Evolutionary conservation across 2,113 vertebrate genomes (phyloP).

Genomic region (Aegotheles bennettii): DNA sequence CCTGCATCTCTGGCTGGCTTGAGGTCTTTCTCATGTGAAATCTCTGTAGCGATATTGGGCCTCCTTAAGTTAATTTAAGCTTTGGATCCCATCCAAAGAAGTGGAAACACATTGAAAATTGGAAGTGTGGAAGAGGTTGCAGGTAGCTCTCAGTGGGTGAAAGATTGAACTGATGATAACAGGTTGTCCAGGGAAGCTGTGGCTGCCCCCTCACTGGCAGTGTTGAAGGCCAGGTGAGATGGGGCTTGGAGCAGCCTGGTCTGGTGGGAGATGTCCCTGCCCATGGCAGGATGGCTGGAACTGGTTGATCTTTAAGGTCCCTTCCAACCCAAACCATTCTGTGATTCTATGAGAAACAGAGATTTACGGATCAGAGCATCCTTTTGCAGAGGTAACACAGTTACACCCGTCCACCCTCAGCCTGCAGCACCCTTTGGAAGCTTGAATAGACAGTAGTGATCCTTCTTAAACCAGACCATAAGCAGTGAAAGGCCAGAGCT

Average conservation of each 20-base stretch:
- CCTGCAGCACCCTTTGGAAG: background rate
- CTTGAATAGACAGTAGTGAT: fast-evolving
- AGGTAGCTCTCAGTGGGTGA: background rate
- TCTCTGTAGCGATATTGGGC: background rate
- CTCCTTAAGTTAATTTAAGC: background rate
- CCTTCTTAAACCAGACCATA: background rate
- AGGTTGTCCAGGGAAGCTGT: no score
- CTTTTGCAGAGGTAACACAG: background rate
- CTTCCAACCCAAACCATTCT: no score
- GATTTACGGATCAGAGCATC: no score
- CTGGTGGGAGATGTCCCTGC: no score
- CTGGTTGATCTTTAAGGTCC: no score
- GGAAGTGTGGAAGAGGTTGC: background rate
- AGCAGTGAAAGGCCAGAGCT: background rate
- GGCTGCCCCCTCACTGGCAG: no score
- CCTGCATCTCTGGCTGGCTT: background rate
- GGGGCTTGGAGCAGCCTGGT: no score
- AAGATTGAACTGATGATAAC: background rate
- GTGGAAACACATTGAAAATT: background rate
- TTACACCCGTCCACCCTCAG: background rate
- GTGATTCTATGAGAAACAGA: no score
- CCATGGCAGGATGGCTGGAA: no score
- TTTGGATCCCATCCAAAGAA: background rate
- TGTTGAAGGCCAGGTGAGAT: no score
- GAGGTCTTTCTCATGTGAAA: background rate